Conservation (phyloP, 2,888 invertebrate species). For the Dysmachus trigonus region DNA sequence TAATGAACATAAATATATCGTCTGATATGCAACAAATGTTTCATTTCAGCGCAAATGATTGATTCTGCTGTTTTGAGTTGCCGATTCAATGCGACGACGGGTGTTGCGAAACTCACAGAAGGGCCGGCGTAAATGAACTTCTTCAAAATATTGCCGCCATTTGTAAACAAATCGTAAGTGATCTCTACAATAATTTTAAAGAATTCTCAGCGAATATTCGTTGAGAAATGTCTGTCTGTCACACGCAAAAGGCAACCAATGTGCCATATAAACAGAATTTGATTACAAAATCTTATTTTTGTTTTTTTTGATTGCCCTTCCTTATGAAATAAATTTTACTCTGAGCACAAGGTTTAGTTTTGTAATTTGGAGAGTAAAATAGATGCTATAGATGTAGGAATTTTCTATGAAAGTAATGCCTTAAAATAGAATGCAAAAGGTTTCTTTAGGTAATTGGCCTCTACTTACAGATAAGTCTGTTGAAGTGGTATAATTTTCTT, state of each 20-base stretch:
- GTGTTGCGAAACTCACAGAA: not conserved
- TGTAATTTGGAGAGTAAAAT: not conserved
- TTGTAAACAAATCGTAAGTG: not conserved
- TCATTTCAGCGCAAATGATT: constrained; percentile 4
- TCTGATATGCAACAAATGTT: not conserved
- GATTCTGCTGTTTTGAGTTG: not conserved
- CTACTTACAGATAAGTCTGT: too few species aligned
- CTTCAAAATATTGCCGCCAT: not conserved
- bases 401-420: too few species aligned
- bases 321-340: not conserved
- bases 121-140: not conserved
- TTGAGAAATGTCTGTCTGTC: not conserved
- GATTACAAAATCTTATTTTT: not conserved
- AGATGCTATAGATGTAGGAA: too few species aligned
- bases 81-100: not conserved
- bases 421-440: too few species aligned
- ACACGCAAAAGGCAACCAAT: not conserved
- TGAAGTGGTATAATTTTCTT: too few species aligned
- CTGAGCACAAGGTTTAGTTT: not conserved
- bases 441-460: too few species aligned
- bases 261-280: not conserved
- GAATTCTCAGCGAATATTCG: not conserved
- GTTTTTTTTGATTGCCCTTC: not conserved
- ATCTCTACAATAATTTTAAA: not conserved
- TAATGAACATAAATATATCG: constrained; percentile 1